Conservation (phyloP, 2,888 invertebrate genomes). For the Hypomecis punctinalis region DNA sequence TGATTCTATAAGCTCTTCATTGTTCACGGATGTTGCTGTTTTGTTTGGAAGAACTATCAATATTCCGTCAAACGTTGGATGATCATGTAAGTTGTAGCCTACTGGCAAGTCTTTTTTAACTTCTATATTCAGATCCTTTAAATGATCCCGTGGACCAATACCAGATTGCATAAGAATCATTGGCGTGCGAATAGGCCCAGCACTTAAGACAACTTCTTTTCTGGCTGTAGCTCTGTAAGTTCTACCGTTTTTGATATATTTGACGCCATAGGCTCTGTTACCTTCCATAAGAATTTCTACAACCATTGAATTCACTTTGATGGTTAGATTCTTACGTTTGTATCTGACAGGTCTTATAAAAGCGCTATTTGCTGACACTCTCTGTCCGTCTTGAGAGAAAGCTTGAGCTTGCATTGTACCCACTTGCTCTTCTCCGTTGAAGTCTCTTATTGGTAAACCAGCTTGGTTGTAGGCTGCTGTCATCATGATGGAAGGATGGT, state of each 20-base stretch:
- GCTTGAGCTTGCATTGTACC: conserved; percentile 86
- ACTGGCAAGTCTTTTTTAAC: conserved; percentile 65
- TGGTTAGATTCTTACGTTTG: conserved; percentile 76
- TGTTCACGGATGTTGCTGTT: conserved; percentile 72
- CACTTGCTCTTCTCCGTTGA: conserved; percentile 80
- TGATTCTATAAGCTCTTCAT: conserved; percentile 67
- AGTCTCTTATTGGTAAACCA: conserved; percentile 84
- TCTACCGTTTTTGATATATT: conserved; percentile 53
- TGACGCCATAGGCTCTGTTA: conserved; percentile 64
- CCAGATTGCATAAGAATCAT: conserved; percentile 72
- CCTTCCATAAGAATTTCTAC: conserved; percentile 83
- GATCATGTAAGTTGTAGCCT: conserved; percentile 73
- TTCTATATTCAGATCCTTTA: conserved; percentile 55
- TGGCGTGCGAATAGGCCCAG: conserved; percentile 66
- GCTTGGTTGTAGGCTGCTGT: conserved; percentile 84
- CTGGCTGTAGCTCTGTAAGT: conserved; percentile 57
- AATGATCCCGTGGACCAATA: conserved; percentile 64
- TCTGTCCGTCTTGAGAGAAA: conserved; percentile 80
- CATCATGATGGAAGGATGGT: conserved; percentile 81
- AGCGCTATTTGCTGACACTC: conserved; percentile 87
- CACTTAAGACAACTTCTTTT: conserved; percentile 69
- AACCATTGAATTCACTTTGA: conserved; percentile 81
- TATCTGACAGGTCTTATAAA: conserved; percentile 87
- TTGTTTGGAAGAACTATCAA: conserved; percentile 80
- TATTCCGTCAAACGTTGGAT: conserved; percentile 73